Conservation (phyloP, 2,888 invertebrate species). For the Piscicola geometra region DNA sequence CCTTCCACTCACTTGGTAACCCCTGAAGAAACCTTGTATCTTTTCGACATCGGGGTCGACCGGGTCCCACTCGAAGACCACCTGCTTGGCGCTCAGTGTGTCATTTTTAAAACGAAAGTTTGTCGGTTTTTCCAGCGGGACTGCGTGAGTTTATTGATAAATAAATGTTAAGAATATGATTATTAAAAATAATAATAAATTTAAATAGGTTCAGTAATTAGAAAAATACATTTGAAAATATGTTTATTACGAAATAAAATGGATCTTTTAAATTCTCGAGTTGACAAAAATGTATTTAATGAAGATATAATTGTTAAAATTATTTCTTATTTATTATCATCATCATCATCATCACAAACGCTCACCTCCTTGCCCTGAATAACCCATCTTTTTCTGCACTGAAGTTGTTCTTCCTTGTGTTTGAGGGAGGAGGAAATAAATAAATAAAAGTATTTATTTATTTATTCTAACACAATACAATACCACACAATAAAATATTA, state of each 20-base stretch:
- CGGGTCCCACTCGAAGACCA: conserved; percentile 80
- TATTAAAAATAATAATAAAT: neutral
- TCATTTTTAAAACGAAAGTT: conserved; percentile 55
- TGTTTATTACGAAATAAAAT: too few species aligned
- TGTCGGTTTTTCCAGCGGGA: conserved; percentile 46
- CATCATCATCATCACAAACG: conserved; percentile 23
- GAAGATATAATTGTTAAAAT: too few species aligned
- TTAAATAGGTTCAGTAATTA: too few species aligned
- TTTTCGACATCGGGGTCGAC: conserved; percentile 60
- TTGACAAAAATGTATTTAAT: too few species aligned
- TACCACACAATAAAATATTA: too few species aligned
- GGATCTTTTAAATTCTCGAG: too few species aligned
- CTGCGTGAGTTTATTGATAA: conserved; percentile 38
- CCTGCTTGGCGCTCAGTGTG: conserved; percentile 75
- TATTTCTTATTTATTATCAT: neutral
- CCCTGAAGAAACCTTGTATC: conserved; percentile 83
- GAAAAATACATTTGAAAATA: too few species aligned
- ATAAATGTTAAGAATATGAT: neutral
- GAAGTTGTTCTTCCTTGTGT: neutral
- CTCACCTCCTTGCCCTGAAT: conserved; percentile 73
- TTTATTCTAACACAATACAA: neutral
- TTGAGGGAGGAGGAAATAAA: neutral
- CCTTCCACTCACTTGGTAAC: conserved; percentile 69
- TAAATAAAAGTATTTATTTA: neutral
- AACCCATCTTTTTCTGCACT: conserved; percentile 70